Base-by-base conservation (phyloP, 2,888 invertebrate species). In the Sepiola atlantica region DNA sequence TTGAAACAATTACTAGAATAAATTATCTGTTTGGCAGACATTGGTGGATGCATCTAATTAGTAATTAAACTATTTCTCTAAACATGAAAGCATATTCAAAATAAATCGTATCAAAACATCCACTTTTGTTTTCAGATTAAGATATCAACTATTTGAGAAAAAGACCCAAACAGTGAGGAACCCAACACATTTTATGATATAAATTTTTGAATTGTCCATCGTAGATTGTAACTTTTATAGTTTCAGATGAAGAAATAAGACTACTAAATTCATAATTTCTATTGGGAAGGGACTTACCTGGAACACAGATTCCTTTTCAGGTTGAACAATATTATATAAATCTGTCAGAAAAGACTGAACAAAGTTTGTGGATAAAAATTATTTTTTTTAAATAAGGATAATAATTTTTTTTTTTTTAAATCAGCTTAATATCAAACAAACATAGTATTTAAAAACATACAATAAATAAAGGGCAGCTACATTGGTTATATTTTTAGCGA, bases 321-420 rank as follows among this genome's bases (percentile, higher is more conserved):
- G 92, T 92, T 92, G 92, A 92, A 92, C 92, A 45, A 92, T 92
- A 92, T 92, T 92, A 92, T 92, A 92, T 92, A 92, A 92, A 92
- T 92, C 92, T 92, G 92, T 92, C 55, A 92, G 92, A 92, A 92
- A 92, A 92, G 16, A 92, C 92, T 92, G 45, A 92, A 92, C 35
- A 77, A 77, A 77, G 77, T 77, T 16, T 77, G 77, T 77, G 77
- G 77, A 32, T 77, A n/a, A 77, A 77, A 77, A n/a, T 77, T 32
- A 77, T 77, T 77, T 77, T 32, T 77, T 77, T 77, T 32, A n/a
- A 77, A 28, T 28, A 61, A 77, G 32, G 32, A n/a, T 77, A 77
- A 77, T n/a, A 1, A n/a, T 77, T n/a, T 16, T n/a, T 14, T 10
- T 77, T 77, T n/a, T 77, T 1, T n/a, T 77, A n/a, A n/a, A n/a